Evolutionary conservation across 2,888 invertebrate genomes (phyloP).

Genomic region (Micropterix aruncella): DNA sequence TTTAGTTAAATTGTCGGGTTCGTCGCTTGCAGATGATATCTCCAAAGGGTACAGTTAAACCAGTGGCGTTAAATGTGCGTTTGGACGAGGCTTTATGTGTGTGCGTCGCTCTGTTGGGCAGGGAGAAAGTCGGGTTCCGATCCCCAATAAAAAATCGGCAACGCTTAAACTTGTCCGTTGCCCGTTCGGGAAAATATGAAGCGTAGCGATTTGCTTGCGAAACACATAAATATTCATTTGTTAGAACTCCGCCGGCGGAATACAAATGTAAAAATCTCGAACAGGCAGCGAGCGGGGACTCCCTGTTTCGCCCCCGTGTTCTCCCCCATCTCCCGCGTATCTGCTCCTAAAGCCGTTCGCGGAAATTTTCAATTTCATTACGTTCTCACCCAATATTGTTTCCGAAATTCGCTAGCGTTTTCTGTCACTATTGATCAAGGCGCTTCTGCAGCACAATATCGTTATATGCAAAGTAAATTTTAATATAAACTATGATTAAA

Average conservation of each 20-base stretch:
- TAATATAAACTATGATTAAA: too few species aligned
- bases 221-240: background rate
- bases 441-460: too few species aligned
- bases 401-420: too few species aligned
- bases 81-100: background rate
- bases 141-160: background rate
- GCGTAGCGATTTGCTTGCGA: background rate
- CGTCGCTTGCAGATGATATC: too few species aligned
- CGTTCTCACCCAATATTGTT: background rate
- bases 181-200: background rate
- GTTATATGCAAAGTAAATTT: too few species aligned
- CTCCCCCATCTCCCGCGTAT: too few species aligned
- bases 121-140: background rate
- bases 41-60: too few species aligned
- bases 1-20: too few species aligned
- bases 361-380: background rate
- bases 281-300: background rate
- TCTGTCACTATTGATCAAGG: too few species aligned
- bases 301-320: too few species aligned
- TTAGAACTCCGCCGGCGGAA: background rate
- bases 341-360: too few species aligned
- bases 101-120: background rate
- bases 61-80: too few species aligned
- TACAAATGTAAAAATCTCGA: background rate
- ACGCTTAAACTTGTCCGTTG: background rate